These are phyloP conservation scores for Raillietiella orientalis DNA, from an alignment of 2,888 invertebrate species.

Conservation along the genomic window DNA sequence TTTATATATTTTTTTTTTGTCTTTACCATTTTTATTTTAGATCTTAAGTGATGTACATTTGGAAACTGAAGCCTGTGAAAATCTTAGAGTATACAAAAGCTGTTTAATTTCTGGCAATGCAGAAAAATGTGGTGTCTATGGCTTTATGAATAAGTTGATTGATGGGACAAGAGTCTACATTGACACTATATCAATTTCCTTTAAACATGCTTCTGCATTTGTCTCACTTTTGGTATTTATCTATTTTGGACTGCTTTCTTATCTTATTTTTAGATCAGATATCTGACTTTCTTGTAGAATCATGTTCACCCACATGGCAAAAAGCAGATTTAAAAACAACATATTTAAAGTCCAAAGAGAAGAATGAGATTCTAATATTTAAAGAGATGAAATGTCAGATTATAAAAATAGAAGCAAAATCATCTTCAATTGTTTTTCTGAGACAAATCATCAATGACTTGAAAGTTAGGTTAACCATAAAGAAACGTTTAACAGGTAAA, in stretches of 20 bases:
- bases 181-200: conserved; percentile 72
- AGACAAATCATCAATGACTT: conserved; percentile 75
- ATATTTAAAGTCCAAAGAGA: conserved; percentile 55
- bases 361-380: conserved; percentile 71
- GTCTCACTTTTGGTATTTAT: no score
- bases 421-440: conserved; percentile 49
- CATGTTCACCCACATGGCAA: conserved; percentile 67
- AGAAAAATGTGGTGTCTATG: no score
- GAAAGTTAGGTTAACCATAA: conserved; percentile 72
- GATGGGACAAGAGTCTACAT: conserved; percentile 90
- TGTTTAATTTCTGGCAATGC: no score
- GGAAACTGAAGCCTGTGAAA: conserved; percentile 68
- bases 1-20: conserved; percentile 1
- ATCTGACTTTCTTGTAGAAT: no score
- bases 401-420: conserved; percentile 71
- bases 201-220: no score
- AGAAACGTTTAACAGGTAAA: conserved; percentile 56
- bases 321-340: conserved; percentile 60
- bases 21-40: conserved; percentile 18
- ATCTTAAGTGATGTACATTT: conserved; percentile 75
- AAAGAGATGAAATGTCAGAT: conserved; percentile 94
- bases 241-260: no score
- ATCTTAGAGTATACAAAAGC: no score
- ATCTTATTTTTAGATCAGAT: no score
- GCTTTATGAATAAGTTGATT: conserved; percentile 70